A percentile compares a stretch with the other conserved stretches of the same genome.
Evolutionary conservation across 2,113 vertebrate species (phyloP).

Genomic region (Saiga tatarica): DNA sequence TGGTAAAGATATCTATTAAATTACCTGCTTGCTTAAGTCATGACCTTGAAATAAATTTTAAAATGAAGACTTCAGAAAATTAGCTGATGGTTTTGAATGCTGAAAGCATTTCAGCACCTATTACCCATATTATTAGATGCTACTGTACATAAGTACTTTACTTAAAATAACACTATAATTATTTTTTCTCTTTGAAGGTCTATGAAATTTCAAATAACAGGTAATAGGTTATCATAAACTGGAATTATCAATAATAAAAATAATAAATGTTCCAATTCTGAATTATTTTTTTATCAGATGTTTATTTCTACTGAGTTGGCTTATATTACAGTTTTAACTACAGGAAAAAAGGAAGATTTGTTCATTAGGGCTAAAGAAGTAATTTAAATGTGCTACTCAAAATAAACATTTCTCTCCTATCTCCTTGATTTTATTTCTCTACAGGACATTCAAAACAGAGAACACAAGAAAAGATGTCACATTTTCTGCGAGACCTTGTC

Average conservation of each 20-base stretch:
- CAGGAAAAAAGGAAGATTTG: neutral
- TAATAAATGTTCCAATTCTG: constrained; percentile 10
- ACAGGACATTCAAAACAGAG: neutral
- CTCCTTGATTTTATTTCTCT: neutral
- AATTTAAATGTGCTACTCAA: neutral
- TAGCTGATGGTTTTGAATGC: neutral
- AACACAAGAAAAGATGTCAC: neutral
- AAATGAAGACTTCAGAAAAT: constrained; percentile 13
- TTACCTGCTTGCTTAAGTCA: neutral
- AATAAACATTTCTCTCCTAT: neutral
- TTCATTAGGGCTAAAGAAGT: neutral
- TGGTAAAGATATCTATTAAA: neutral
- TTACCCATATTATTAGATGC: neutral
- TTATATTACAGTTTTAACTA: neutral
- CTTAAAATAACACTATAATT: neutral
- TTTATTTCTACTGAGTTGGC: neutral
- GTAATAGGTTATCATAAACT: neutral
- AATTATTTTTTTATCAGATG: neutral
- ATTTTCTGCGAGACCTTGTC: neutral
- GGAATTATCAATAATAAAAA: neutral
- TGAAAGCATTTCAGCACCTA: neutral
- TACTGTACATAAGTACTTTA: neutral
- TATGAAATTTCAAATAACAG: constrained; percentile 1
- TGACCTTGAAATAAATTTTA: neutral
- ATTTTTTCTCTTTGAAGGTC: neutral